phyloP scores from a whole-genome alignment of 2,797 vertebrate species.

The Urocyon cinereoargenteus region DNA sequence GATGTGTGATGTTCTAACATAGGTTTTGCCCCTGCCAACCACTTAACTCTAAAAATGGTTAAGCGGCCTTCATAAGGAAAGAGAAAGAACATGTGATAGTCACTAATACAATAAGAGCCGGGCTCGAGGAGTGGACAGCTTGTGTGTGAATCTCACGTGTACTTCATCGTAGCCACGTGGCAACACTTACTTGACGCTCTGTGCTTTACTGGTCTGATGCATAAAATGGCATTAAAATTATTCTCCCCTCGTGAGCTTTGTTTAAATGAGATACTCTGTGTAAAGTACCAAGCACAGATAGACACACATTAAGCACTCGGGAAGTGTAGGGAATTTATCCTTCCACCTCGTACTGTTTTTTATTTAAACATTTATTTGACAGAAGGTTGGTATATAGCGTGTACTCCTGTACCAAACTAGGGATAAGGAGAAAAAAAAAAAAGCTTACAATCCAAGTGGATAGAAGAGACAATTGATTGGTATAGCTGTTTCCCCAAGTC shows the following conservation, averaged over 20 bases:
- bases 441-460: not conserved
- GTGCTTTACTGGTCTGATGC: not conserved
- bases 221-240: not conserved
- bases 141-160: conserved; percentile 1
- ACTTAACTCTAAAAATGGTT: not conserved
- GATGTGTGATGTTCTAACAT: not conserved
- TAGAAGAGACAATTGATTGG: not conserved
- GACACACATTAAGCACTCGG: not conserved
- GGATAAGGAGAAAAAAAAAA: not conserved
- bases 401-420: not conserved
- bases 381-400: not conserved
- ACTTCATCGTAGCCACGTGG: not conserved
- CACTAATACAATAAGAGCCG: not conserved
- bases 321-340: not conserved
- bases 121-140: not conserved
- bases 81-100: not conserved
- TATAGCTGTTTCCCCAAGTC: not conserved
- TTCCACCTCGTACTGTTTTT: not conserved
- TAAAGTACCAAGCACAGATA: not conserved
- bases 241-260: not conserved
- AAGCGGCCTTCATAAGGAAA: not conserved
- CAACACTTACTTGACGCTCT: not conserved
- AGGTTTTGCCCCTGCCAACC: not conserved
- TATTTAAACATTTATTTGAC: not conserved
- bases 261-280: not conserved